Conservation (phyloP, 2,888 invertebrate species). For the Schizaphis graminum region DNA sequence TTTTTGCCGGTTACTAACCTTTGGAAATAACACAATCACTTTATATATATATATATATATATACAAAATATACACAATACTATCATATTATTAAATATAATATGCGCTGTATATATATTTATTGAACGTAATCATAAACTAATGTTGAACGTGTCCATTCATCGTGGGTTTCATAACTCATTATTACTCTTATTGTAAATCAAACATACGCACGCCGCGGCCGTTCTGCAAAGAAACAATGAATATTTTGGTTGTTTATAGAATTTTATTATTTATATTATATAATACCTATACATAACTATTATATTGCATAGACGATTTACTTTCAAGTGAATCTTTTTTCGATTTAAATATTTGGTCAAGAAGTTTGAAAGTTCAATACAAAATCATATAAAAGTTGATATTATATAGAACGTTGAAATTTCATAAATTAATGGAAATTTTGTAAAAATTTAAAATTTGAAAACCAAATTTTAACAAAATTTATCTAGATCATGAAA, state of each 20-base stretch:
- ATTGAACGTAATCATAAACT: conserved; percentile 29
- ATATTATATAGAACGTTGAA: background rate
- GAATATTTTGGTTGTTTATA: background rate
- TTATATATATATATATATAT: background rate
- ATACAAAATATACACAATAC: background rate
- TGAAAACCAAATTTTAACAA: background rate
- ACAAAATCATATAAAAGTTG: background rate
- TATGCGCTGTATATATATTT: background rate
- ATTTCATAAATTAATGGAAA: background rate
- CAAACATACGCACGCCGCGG: background rate
- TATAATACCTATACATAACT: background rate
- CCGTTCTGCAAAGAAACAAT: background rate
- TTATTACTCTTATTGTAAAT: conserved; percentile 27
- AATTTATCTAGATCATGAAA: no score
- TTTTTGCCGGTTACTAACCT: conserved; percentile 50
- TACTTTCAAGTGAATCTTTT: background rate
- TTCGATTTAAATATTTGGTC: background rate
- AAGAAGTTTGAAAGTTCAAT: background rate
- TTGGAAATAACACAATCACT: background rate
- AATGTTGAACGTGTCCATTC: conserved; percentile 36
- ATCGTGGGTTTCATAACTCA: conserved; percentile 39
- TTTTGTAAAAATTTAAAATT: background rate
- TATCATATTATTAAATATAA: background rate
- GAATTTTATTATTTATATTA: conserved; percentile 1
- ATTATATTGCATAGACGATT: background rate